A percentile compares a stretch with the other conserved stretches of the same genome.
Conservation (phyloP, 1,140 invertebrate species). For the Oncopeltus fasciatus region DNA sequence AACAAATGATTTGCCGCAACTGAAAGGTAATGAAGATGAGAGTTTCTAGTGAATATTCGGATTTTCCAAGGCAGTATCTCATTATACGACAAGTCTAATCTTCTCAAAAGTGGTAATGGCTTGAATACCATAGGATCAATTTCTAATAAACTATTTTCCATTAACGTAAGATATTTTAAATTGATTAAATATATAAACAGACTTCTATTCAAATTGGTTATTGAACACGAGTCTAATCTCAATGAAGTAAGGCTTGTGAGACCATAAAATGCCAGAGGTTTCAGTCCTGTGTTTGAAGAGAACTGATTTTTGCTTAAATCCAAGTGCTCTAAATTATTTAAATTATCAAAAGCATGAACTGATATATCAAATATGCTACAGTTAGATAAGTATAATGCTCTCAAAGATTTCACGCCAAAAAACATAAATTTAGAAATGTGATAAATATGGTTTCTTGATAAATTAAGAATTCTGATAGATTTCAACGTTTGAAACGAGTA, state of each 20-base stretch:
- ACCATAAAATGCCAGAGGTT: background rate
- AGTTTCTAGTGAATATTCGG: background rate
- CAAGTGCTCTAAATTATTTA: background rate
- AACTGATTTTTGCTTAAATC: background rate
- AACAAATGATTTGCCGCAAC: slow-evolving; percentile 12
- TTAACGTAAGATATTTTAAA: background rate
- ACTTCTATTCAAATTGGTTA: background rate
- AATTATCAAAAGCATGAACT: background rate
- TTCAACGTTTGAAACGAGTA: background rate
- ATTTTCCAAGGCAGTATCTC: background rate
- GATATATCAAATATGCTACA: background rate
- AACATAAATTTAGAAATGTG: background rate
- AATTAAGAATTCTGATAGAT: background rate
- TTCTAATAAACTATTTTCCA: background rate
- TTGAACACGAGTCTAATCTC: background rate
- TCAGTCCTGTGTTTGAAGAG: background rate
- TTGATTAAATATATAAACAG: background rate
- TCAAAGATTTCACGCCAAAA: background rate
- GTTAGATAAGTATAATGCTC: background rate
- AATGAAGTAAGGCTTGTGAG: background rate
- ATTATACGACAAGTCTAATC: slow-evolving; percentile 6
- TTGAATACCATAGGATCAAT: background rate
- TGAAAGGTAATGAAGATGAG: background rate
- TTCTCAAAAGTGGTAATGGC: background rate
- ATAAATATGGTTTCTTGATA: background rate